Evolutionary conservation across 2,888 invertebrate genomes (phyloP).

Genomic region (Embidobia sp.): DNA sequence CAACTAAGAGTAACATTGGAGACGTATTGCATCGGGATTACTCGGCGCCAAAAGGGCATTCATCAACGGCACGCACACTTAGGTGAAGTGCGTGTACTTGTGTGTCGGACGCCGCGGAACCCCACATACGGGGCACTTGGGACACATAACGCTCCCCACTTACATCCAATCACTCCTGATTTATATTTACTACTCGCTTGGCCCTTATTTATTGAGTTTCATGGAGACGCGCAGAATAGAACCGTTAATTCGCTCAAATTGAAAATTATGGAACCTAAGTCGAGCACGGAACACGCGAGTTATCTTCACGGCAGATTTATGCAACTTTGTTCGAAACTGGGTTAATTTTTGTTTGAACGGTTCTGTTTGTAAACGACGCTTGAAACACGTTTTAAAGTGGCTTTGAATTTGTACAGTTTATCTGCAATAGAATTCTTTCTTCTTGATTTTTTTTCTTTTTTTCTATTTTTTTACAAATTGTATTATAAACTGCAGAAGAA

Average conservation of each 20-base stretch:
- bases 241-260: conserved; percentile 81
- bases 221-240: conserved; percentile 76
- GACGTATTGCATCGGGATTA: conserved; percentile 54
- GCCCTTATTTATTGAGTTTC: conserved; percentile 80
- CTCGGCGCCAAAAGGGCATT: conserved; percentile 35
- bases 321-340: conserved; percentile 45
- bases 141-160: conserved; percentile 81
- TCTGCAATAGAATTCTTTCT: too few species aligned
- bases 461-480: too few species aligned
- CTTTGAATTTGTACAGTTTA: conserved; percentile 12
- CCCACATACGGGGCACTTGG: conserved; percentile 81
- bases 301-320: conserved; percentile 43
- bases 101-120: conserved; percentile 64
- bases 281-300: conserved; percentile 41
- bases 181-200: conserved; percentile 81
- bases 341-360: conserved; percentile 52
- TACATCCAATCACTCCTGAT: conserved; percentile 82
- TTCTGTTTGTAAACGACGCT: conserved; percentile 37
- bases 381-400: conserved; percentile 25
- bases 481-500: too few species aligned
- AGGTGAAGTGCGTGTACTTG: conserved; percentile 49
- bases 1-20: conserved; percentile 58
- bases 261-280: conserved; percentile 81
- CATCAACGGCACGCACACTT: conserved; percentile 33
- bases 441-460: too few species aligned